Conservation (phyloP, 2,113 vertebrate species). For the Cryptomyrus ogoouensis region DNA sequence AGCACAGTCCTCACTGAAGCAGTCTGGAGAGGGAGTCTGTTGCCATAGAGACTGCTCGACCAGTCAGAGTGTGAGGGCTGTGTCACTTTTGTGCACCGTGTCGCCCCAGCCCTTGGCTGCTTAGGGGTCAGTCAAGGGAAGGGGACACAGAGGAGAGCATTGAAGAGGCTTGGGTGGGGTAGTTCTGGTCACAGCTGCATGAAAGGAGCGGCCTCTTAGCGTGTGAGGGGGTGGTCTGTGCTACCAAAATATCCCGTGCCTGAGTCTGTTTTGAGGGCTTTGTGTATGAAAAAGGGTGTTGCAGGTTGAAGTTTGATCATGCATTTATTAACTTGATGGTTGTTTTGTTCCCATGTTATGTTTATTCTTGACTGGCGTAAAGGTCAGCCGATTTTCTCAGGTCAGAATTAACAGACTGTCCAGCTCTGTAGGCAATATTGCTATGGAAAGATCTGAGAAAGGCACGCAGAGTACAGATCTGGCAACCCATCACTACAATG, state of each 20-base stretch:
- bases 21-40: constrained; percentile 1
- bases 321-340: not conserved
- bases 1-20: not conserved
- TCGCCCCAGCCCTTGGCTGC: not conserved
- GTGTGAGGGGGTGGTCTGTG: too few species aligned
- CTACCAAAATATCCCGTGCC: not conserved
- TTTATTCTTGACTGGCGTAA: not conserved
- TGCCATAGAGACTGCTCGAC: not conserved
- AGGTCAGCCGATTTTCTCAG: not conserved
- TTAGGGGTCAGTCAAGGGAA: not conserved
- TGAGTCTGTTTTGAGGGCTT: not conserved
- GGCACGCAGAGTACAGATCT: not conserved
- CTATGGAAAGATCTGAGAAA: not conserved
- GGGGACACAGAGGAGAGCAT: not conserved
- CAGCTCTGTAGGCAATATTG: not conserved
- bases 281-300: not conserved
- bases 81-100: not conserved
- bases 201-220: not conserved
- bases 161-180: not conserved
- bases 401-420: not conserved
- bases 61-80: not conserved
- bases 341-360: not conserved
- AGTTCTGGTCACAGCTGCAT: not conserved
- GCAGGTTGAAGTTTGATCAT: not conserved
- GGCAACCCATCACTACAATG: not conserved